Percentiles rank a stretch among this genome's conserved stretches.
These are phyloP conservation scores for Asteroscopus sphinx DNA, from an alignment of 2,888 invertebrate genomes.

Conservation along the genomic window DNA sequence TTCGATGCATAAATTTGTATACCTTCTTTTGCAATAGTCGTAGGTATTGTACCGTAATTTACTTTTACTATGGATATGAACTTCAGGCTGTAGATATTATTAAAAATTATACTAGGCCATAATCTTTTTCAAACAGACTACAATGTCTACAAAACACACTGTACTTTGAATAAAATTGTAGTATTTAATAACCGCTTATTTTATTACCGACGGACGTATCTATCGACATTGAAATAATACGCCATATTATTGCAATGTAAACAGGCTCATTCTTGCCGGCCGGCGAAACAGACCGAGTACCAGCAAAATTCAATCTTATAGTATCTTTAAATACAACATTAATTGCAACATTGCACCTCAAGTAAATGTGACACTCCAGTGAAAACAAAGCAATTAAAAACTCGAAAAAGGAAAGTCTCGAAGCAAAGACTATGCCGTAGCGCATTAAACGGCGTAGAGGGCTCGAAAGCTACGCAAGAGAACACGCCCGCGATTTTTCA, in stretches of 20 bases:
- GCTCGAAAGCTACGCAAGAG: conserved; percentile 46
- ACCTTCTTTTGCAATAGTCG: too few species aligned
- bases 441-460: conserved; percentile 49
- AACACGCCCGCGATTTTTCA: conserved; percentile 39
- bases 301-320: conserved; percentile 12
- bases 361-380: neutral
- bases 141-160: neutral
- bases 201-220: neutral
- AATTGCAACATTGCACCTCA: conserved; percentile 9
- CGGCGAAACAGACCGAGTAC: conserved; percentile 27
- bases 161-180: neutral
- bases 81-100: too few species aligned
- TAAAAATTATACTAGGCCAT: too few species aligned
- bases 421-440: conserved; percentile 37
- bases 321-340: conserved; percentile 3
- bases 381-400: conserved; percentile 28
- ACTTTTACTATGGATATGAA: too few species aligned
- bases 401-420: conserved; percentile 12
- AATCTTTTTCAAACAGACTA: too few species aligned
- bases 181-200: neutral
- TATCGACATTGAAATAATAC: conserved; percentile 19
- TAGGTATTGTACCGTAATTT: too few species aligned
- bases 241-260: conserved; percentile 53
- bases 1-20: neutral
- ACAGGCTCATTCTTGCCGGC: conserved; percentile 63